Percentiles rank a stretch among this genome's conserved stretches.
Evolutionary conservation across 2,113 vertebrate species (phyloP).

Genomic region (Archocentrus centrarchus): DNA sequence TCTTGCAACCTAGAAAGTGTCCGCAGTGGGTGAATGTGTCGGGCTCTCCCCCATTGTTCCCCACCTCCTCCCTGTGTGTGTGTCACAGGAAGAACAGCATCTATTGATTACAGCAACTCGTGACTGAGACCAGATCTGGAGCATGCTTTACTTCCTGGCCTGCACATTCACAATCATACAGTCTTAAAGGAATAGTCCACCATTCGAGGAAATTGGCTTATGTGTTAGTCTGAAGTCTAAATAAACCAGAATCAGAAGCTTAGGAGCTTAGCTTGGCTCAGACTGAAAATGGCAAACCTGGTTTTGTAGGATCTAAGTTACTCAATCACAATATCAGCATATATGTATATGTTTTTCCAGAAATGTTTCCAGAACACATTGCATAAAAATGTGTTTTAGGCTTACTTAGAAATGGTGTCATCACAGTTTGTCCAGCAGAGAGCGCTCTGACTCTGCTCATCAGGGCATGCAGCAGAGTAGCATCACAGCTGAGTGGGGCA

Average conservation of each 20-base stretch:
- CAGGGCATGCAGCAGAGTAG: neutral
- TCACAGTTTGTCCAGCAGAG: neutral
- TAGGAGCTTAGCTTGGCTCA: neutral
- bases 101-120: conserved; percentile 47
- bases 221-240: neutral
- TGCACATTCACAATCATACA: conserved; percentile 31
- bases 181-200: neutral
- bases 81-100: conserved; percentile 52
- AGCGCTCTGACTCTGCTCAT: neutral
- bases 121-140: neutral
- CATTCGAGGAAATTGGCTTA: neutral
- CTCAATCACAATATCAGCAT: neutral
- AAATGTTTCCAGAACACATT: neutral
- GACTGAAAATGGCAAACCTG: neutral
- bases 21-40: neutral
- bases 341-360: neutral
- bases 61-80: conserved; percentile 24
- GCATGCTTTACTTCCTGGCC: conserved; percentile 16
- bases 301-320: neutral
- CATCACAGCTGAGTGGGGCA: neutral
- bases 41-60: conserved; percentile 18
- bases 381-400: neutral
- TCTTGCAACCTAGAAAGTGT: neutral
- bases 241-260: neutral
- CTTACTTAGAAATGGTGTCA: neutral